A percentile compares a stretch with the other conserved stretches of the same genome.
Evolutionary conservation across 2,113 vertebrate genomes (phyloP).

Genomic region (Silurus glanis): DNA sequence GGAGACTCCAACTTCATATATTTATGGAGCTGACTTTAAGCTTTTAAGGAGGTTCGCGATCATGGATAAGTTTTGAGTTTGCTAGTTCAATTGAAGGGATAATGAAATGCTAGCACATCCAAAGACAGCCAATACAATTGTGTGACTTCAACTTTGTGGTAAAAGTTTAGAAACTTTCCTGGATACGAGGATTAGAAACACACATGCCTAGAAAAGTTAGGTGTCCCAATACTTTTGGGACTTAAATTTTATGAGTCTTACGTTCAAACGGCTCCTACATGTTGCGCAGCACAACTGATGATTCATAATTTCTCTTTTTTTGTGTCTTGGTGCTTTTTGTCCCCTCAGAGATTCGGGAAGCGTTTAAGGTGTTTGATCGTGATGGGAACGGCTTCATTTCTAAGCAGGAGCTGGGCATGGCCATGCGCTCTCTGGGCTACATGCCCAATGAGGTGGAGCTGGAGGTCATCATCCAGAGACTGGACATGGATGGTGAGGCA

Average conservation of each 20-base stretch:
- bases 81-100: too few species aligned
- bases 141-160: too few species aligned
- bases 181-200: too few species aligned
- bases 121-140: too few species aligned
- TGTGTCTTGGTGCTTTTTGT: conserved; percentile 45
- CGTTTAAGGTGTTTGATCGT: conserved; percentile 93
- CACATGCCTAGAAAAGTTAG: too few species aligned
- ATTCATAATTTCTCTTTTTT: neutral
- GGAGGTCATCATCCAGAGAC: conserved; percentile 98
- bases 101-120: too few species aligned
- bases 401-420: conserved; percentile 99
- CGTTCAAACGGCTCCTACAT: neutral
- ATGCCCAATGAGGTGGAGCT: conserved; percentile 99
- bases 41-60: too few species aligned
- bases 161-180: too few species aligned
- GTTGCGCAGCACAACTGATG: neutral
- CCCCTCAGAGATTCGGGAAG: conserved; percentile 92
- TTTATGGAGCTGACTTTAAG: too few species aligned
- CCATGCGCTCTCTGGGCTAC: conserved; percentile 97
- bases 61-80: too few species aligned
- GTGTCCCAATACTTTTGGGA: too few species aligned
- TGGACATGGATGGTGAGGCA: conserved; percentile 97
- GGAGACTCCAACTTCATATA: too few species aligned
- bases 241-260: neutral
- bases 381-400: conserved; percentile 99